Evolutionary conservation across 2,113 vertebrate species (phyloP), one percentile per base, ranked within the genome.

Genomic region (Helogale parvula): DNA sequence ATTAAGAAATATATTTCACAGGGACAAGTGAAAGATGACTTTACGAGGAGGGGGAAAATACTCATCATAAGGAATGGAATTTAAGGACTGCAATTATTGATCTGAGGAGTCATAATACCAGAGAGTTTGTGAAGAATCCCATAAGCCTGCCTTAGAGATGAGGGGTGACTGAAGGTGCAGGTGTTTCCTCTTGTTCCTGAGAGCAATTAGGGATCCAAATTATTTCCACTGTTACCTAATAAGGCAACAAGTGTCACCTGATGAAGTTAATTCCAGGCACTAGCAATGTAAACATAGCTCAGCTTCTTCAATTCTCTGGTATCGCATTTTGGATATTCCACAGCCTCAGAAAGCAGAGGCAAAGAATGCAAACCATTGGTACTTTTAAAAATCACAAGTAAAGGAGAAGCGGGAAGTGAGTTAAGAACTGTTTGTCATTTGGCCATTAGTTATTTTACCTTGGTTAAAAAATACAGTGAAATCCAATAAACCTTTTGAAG

Each of bases 141-240:
- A 16, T 21, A 92, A 92, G 66, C 29, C 89, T 54, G 76, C 65
- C 33, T 87, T 47, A 12, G 33, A 92, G 74, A 85, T 8, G 89
- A 72, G 72, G 52, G 33, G 10, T 4, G 23, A 14, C 66, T 52
- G 60, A 88, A 21, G 54, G 41, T 47, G 65, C 97, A 98, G 96
- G 96, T 98, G 96, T 86, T 87, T 57, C 69, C 94, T 97, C 97
- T 97, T 88, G 29, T 90, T 81, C 69, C 90, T 88, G 38, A 98
- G 97, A 93, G 96, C 93, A 95, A 92, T 98, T 96, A 97, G 85
- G 91, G 80, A 90, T 6, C 82, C 83, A 91, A 79, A 94, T 97
- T 63, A 94, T 96, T 97, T 95, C 91, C 93, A 97, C 97, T 96
- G 91, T 96, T 86, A 95, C 94, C 96, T 95, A 96, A 95, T 95